Evolutionary conservation across 2,888 invertebrate genomes (phyloP), one percentile per base, ranked within the genome.

Genomic region (Mystacides longicornis): DNA sequence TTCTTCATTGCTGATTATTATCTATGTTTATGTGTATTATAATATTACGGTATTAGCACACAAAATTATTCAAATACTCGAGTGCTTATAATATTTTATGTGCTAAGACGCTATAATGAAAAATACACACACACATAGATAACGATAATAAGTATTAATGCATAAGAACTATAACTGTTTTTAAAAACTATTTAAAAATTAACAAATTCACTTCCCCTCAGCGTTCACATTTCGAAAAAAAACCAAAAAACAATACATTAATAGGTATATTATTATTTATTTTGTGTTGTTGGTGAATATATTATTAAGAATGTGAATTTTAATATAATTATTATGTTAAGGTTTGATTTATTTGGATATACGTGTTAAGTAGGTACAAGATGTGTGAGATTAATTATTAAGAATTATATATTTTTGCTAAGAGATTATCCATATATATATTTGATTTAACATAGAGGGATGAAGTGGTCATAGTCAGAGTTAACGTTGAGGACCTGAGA

Each of bases 101-200:
- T n/a, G n/a, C n/a, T n/a, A n/a, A n/a, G n/a, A n/a, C n/a, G n/a
- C n/a, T n/a, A n/a, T n/a, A n/a, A n/a, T n/a, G n/a, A n/a, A n/a
- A n/a, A n/a, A n/a, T n/a, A n/a, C n/a, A n/a, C n/a, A n/a, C n/a
- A n/a, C n/a, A n/a, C n/a, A n/a, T n/a, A n/a, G n/a, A n/a, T n/a
- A n/a, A n/a, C n/a, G n/a, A 37, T 37, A 37, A 37, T 37, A 37
- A 37, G 37, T 37, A 46, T 47, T 46, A 50, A 57, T 51, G 52
- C 57, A 57, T 57, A 57, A 57, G 55, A 58, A 23, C 52, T 55
- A 55, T 53, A 42, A 58, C 52, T 52, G 52, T 58, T 58, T n/a
- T n/a, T 37, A 37, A 58, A 33, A 58, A 55, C 55, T 55, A 55
- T 50, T 58, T 58, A 55, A 58, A 58, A 51, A 56, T 52, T 53